Evolutionary conservation across 2,113 vertebrate genomes (phyloP).

Genomic region (Forbesichthys papilliferus): DNA sequence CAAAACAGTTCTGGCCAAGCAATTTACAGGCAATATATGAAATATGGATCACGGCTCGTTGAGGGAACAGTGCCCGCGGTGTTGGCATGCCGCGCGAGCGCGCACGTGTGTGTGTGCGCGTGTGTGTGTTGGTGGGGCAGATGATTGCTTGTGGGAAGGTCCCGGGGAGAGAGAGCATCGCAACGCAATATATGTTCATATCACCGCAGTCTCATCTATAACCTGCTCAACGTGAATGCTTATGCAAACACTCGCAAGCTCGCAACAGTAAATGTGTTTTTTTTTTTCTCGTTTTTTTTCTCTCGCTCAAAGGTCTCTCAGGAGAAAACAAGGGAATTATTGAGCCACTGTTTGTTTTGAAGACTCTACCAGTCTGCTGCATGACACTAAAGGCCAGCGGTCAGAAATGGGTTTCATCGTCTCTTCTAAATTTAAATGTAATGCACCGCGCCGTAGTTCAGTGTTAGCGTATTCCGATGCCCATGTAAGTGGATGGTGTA

Average conservation of each 20-base stretch:
- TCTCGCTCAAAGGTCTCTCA: background rate
- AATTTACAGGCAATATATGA: constrained; percentile 70
- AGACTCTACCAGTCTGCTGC: background rate
- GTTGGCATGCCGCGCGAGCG: constrained; percentile 47
- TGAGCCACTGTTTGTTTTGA: background rate
- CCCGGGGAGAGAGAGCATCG: constrained; percentile 56
- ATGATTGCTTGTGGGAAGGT: constrained; percentile 66
- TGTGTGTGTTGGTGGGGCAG: constrained; percentile 2
- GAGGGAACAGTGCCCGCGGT: constrained; percentile 46
- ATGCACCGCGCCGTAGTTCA: no score
- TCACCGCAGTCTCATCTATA: constrained; percentile 1
- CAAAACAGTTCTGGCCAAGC: constrained; percentile 66
- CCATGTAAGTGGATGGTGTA: constrained; percentile 37
- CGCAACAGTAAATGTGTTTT: no score
- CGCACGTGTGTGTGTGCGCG: background rate
- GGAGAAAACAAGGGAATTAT: background rate
- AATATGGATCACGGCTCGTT: constrained; percentile 69
- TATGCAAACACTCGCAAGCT: background rate
- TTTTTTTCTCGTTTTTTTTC: no score
- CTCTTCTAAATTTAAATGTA: no score
- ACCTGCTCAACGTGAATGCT: constrained; percentile 5
- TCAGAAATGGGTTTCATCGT: no score
- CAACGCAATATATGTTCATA: constrained; percentile 9
- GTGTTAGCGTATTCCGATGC: constrained; percentile 1
- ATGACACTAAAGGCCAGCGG: no score